Conservation (phyloP, 2,113 vertebrate species). For the Merops nubicus region DNA sequence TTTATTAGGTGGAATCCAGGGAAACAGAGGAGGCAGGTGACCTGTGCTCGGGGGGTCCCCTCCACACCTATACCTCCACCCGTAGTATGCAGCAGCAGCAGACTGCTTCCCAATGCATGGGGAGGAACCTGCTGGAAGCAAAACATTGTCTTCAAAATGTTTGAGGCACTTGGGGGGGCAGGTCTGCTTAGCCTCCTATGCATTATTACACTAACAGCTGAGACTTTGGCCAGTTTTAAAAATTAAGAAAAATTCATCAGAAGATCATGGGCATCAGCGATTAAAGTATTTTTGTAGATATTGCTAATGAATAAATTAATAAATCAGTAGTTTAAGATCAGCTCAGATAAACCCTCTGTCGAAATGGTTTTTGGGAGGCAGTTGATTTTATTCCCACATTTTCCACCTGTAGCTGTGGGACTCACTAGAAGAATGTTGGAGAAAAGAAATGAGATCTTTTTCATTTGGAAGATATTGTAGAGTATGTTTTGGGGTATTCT, state of each 20-base stretch:
- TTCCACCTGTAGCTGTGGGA: not conserved
- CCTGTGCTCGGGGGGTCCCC: fast-evolving
- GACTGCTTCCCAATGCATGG: fast-evolving
- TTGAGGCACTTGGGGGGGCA: not conserved
- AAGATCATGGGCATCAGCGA: fast-evolving
- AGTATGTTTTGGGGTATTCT: not conserved
- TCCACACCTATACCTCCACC: fast-evolving
- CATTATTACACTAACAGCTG: not conserved
- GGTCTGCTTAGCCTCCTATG: not conserved
- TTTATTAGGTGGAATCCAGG: not conserved
- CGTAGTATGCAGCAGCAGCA: not conserved
- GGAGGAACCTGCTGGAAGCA: not conserved
- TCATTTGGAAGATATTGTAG: not conserved
- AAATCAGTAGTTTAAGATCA: not conserved
- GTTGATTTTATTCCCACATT: not conserved
- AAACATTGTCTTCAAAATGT: not conserved
- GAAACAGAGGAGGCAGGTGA: not conserved
- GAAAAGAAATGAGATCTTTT: not conserved
- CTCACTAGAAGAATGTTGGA: not conserved
- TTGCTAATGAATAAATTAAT: not conserved
- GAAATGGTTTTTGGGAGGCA: not conserved
- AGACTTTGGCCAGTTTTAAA: not conserved
- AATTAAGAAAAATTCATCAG: not conserved
- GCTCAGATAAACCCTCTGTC: not conserved
- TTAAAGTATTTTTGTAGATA: not conserved